A percentile compares a stretch with the other conserved stretches of the same genome.
Evolutionary conservation across 2,888 invertebrate genomes (phyloP).

Genomic region (Ectemnius cavifrons): DNA sequence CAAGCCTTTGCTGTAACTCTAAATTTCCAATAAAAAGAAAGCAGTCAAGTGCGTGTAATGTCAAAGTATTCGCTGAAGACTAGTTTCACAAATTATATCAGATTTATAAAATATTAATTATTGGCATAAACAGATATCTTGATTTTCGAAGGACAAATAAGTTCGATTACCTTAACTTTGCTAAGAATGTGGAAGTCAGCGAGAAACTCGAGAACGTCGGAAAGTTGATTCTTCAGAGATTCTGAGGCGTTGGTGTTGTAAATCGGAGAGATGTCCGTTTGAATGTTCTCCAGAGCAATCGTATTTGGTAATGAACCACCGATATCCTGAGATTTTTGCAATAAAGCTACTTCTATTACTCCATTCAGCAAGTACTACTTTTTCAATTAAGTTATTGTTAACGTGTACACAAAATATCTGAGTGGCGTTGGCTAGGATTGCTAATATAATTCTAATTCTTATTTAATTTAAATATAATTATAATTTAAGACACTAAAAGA

Average conservation of each 20-base stretch:
- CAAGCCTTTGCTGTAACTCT: constrained; percentile 86
- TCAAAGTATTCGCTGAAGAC: background rate
- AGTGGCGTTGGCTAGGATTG: no score
- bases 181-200: constrained; percentile 97
- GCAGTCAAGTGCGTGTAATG: no score
- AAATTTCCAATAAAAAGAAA: constrained; percentile 51
- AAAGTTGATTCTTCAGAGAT: constrained; percentile 94
- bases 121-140: no score
- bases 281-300: constrained; percentile 82
- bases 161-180: constrained; percentile 91
- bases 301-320: constrained; percentile 92
- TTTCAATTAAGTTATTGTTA: no score
- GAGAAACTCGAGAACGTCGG: constrained; percentile 96
- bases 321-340: constrained; percentile 82
- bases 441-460: background rate
- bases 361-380: no score
- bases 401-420: no score
- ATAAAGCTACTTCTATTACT: background rate
- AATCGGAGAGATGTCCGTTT: constrained; percentile 78
- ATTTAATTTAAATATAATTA: background rate
- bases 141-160: background rate
- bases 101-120: no score
- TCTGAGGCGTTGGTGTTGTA: constrained; percentile 94
- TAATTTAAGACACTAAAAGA: no score
- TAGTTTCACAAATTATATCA: no score